Conservation (phyloP, 2,888 invertebrate genomes). For the Spisula solida region DNA sequence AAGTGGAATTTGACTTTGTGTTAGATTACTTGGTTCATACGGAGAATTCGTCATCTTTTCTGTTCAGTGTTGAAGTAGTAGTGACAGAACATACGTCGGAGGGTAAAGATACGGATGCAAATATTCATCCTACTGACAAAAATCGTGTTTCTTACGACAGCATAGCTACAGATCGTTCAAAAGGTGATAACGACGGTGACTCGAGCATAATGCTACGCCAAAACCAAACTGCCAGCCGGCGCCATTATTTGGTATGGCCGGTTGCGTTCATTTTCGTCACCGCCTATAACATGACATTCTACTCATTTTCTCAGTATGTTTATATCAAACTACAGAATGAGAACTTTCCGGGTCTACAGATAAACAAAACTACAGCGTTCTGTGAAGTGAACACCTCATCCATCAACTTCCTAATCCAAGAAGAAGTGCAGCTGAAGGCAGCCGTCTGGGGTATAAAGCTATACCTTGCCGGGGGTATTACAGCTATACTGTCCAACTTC, state of each 20-base stretch:
- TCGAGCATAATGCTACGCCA: not conserved
- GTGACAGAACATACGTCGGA: not conserved
- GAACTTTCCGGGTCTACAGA: slow-evolving; percentile 47
- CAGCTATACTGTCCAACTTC: slow-evolving; percentile 61
- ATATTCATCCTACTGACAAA: not conserved
- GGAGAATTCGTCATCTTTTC: not conserved
- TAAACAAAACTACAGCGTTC: slow-evolving; percentile 40
- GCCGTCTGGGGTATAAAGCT: slow-evolving; percentile 67
- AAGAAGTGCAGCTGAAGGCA: slow-evolving; percentile 60
- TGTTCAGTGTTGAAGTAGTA: not conserved
- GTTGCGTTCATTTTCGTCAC: slow-evolving; percentile 51
- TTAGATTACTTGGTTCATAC: not conserved
- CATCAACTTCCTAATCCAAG: slow-evolving; percentile 40
- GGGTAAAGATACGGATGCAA: not conserved
- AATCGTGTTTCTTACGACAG: not conserved
- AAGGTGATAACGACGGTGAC: not conserved
- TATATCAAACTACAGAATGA: slow-evolving; percentile 59
- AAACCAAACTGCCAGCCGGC: slow-evolving; percentile 26
- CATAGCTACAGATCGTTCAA: not conserved
- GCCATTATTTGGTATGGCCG: slow-evolving; percentile 53
- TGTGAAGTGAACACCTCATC: slow-evolving; percentile 50
- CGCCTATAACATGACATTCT: slow-evolving; percentile 44
- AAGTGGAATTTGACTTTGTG: not conserved
- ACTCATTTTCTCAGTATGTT: slow-evolving; percentile 58
- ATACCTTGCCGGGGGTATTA: slow-evolving; percentile 55